These are phyloP conservation scores for Candoia aspera DNA, from an alignment of 2,113 vertebrate genomes.

Conservation along the genomic window DNA sequence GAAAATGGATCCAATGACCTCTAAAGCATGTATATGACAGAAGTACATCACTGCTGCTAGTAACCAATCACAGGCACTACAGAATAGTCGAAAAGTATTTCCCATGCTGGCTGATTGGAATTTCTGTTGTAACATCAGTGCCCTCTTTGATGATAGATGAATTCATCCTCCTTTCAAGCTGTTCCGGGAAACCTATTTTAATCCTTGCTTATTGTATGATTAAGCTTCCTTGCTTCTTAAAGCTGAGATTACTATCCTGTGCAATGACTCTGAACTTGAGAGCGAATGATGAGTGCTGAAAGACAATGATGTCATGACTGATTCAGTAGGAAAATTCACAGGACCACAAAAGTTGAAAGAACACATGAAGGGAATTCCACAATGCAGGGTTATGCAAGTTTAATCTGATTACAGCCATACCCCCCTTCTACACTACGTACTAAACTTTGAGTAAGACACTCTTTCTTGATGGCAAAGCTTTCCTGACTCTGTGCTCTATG, in stretches of 20 bases:
- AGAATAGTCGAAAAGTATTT: slow-evolving; percentile 26
- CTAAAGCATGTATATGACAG: neutral
- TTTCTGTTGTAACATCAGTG: slow-evolving; percentile 26
- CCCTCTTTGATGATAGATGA: slow-evolving; percentile 57
- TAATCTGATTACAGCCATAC: neutral
- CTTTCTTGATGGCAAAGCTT: neutral
- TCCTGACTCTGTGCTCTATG: neutral
- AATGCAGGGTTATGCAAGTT: neutral
- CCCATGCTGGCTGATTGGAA: slow-evolving; percentile 48
- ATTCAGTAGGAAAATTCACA: slow-evolving; percentile 44
- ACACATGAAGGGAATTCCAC: neutral
- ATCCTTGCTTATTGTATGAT: slow-evolving; percentile 65
- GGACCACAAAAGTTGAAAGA: slow-evolving; percentile 37
- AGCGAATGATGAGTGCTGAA: slow-evolving; percentile 49
- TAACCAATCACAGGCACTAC: neutral
- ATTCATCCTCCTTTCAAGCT: slow-evolving; percentile 67
- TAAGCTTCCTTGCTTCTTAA: slow-evolving; percentile 68
- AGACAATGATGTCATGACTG: slow-evolving; percentile 21
- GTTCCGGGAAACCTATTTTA: slow-evolving; percentile 71
- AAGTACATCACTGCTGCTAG: neutral
- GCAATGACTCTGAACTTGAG: slow-evolving; percentile 64
- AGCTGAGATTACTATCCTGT: slow-evolving; percentile 70
- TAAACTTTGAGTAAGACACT: neutral
- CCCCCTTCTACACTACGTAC: neutral
- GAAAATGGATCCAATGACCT: neutral